These are phyloP conservation scores for Drosophila insularis DNA, from an alignment of 1,140 invertebrate genomes.

Conservation along the genomic window DNA sequence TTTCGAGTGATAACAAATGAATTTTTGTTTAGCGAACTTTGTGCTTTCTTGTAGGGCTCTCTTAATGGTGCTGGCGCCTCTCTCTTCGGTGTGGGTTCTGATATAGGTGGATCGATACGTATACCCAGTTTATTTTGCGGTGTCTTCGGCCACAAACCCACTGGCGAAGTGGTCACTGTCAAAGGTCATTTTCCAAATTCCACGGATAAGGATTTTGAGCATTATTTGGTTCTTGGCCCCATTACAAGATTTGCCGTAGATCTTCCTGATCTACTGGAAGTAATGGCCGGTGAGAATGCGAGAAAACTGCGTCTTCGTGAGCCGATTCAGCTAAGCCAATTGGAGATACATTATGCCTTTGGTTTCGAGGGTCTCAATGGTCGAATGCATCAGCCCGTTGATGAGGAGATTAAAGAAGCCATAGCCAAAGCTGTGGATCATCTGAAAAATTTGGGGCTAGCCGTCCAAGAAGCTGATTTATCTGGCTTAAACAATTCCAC, in stretches of 20 bases:
- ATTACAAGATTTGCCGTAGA: constrained; percentile 91
- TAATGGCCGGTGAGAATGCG: constrained; percentile 84
- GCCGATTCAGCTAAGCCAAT: constrained; percentile 84
- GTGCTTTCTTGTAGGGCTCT: constrained; percentile 84
- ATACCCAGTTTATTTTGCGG: constrained; percentile 93
- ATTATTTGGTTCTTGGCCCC: constrained; percentile 88
- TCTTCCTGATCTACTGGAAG: constrained; percentile 86
- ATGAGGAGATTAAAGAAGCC: constrained; percentile 39
- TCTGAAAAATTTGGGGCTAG: constrained; percentile 42
- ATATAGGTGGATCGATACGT: constrained; percentile 93
- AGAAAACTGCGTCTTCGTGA: constrained; percentile 79
- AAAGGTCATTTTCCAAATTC: constrained; percentile 85
- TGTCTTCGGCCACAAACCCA: constrained; percentile 94
- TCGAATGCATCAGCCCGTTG: constrained; percentile 46
- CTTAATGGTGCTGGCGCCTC: constrained; percentile 84
- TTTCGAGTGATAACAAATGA: background rate
- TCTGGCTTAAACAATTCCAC: constrained; percentile 52
- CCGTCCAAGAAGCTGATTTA: constrained; percentile 35
- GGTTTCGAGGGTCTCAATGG: constrained; percentile 69
- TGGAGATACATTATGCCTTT: constrained; percentile 83
- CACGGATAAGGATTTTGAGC: constrained; percentile 82
- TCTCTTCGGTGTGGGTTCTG: constrained; percentile 87
- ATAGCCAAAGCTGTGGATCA: constrained; percentile 54
- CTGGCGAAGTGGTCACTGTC: constrained; percentile 84
- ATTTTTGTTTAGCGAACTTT: background rate